Conservation (phyloP, 2,797 vertebrate genomes). For the Huso huso region DNA sequence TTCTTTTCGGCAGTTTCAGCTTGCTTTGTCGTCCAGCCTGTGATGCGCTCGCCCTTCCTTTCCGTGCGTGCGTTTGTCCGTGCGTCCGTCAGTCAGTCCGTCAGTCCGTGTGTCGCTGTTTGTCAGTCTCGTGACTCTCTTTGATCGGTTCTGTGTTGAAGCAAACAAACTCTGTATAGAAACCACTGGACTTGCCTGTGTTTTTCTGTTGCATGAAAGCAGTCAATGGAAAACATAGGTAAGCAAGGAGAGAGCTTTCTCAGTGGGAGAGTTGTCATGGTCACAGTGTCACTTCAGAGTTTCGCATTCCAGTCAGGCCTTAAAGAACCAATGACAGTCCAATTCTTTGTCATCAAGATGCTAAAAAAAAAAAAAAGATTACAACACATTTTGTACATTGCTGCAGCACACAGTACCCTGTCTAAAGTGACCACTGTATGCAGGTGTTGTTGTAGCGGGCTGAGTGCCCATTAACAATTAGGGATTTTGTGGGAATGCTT, state of each 20-base stretch:
- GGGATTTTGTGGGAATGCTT: too few species aligned
- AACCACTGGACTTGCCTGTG: neutral
- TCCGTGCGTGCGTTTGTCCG: constrained; percentile 43
- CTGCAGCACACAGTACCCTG: too few species aligned
- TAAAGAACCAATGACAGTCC: too few species aligned
- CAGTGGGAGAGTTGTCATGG: too few species aligned
- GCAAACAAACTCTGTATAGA: constrained; percentile 25
- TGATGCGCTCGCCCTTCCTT: constrained; percentile 36
- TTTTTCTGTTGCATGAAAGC: constrained; percentile 26
- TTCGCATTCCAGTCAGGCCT: too few species aligned
- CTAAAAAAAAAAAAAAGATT: too few species aligned
- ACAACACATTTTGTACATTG: too few species aligned
- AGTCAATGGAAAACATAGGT: neutral
- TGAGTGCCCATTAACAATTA: too few species aligned
- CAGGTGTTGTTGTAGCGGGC: too few species aligned
- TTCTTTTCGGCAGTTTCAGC: constrained; percentile 37
- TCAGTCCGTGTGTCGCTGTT: constrained; percentile 56
- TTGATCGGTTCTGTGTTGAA: constrained; percentile 47
- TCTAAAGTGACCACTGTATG: too few species aligned
- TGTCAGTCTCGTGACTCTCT: constrained; percentile 38
- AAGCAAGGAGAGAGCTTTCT: neutral
- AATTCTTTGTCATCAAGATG: too few species aligned
- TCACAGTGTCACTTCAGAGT: too few species aligned
- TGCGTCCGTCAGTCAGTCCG: constrained; percentile 49
- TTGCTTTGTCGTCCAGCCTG: constrained; percentile 37